Evolutionary conservation across 2,113 vertebrate species (phyloP).

Genomic region (Ellobius talpinus): DNA sequence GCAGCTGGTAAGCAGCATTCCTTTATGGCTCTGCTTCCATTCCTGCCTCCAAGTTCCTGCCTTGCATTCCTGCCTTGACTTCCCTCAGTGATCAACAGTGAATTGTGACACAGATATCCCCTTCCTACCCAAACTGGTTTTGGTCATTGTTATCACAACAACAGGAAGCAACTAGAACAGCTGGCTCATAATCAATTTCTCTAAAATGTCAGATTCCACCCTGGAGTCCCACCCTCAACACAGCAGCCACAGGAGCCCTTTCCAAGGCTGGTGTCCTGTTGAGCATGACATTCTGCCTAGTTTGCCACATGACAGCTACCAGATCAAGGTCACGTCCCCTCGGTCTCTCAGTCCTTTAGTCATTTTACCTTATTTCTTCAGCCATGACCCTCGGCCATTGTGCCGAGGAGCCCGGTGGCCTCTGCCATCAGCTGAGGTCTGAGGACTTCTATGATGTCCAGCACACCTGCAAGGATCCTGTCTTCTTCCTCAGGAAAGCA

Average conservation of each 20-base stretch:
- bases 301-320: neutral
- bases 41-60: neutral
- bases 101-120: neutral
- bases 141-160: neutral
- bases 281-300: neutral
- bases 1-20: neutral
- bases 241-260: fast-evolving
- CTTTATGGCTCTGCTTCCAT: neutral
- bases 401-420: neutral
- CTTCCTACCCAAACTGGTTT: neutral
- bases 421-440: neutral
- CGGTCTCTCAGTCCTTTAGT: neutral
- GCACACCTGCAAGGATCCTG: neutral
- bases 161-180: neutral
- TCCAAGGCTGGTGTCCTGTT: neutral
- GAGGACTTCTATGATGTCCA: neutral
- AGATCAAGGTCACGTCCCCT: neutral
- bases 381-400: neutral
- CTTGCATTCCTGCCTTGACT: neutral
- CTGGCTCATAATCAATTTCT: neutral
- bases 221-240: neutral
- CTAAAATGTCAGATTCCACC: neutral
- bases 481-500: neutral
- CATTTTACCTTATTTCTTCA: neutral
- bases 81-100: neutral